phyloP scores from a whole-genome alignment of 2,888 invertebrate genomes.

The Agrotis segetum region DNA sequence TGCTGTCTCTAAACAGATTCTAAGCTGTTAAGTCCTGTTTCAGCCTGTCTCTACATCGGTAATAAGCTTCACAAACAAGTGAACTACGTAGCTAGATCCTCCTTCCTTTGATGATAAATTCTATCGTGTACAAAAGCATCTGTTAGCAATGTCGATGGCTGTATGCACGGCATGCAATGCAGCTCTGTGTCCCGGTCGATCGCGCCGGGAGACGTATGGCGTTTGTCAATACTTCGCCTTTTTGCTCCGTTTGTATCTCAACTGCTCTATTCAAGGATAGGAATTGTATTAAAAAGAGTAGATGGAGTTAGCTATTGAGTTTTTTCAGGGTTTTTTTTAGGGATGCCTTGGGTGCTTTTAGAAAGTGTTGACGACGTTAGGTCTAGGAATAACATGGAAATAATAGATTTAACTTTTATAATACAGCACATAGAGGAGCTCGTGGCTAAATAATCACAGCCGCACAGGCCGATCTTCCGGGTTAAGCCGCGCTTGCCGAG shows the following conservation, averaged over 20 bases:
- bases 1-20: background rate
- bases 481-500: no score
- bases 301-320: constrained; percentile 7
- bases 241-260: constrained; percentile 36
- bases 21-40: constrained; percentile 19
- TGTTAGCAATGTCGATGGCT: constrained; percentile 39
- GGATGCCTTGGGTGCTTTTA: constrained; percentile 9
- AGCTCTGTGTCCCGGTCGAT: constrained; percentile 35
- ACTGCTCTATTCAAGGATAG: constrained; percentile 58
- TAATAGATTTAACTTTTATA: background rate
- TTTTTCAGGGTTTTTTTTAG: constrained; percentile 37
- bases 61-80: constrained; percentile 15
- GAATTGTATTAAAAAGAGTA: constrained; percentile 54
- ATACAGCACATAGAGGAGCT: background rate
- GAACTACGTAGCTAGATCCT: background rate
- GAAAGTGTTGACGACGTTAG: constrained; percentile 9
- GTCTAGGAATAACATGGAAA: constrained; percentile 11
- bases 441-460: no score
- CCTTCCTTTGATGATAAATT: constrained; percentile 37
- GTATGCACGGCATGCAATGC: constrained; percentile 31
- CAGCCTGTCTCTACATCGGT: constrained; percentile 12
- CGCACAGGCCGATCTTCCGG: no score
- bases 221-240: constrained; percentile 55
- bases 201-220: constrained; percentile 29
- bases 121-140: constrained; percentile 38